Percentiles rank a stretch among this genome's conserved stretches.
phyloP scores from a whole-genome alignment of 64 coral and sea anemone genomes.

The Dendrophyllia cribrosa region DNA sequence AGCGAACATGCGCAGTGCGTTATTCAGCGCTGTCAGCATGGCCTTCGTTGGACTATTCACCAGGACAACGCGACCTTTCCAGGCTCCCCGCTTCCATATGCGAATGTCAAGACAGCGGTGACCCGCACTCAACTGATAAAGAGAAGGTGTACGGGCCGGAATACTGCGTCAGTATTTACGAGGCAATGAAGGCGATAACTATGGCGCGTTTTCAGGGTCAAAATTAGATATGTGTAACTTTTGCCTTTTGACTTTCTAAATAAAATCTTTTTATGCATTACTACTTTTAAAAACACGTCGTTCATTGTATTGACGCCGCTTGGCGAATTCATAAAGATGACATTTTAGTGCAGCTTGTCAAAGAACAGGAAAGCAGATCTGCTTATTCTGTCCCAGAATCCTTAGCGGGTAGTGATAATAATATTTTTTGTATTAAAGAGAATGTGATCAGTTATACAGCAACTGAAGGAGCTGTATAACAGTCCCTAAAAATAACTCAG shows the following conservation, averaged over 20 bases:
- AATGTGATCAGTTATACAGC: too few species aligned
- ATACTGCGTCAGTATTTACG: conserved; percentile 48
- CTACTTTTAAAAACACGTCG: too few species aligned
- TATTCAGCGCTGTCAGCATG: too few species aligned
- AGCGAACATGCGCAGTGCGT: too few species aligned
- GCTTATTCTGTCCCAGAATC: conserved; percentile 60
- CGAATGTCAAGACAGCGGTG: conserved; percentile 16
- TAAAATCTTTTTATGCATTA: too few species aligned
- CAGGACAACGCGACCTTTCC: conserved; percentile 65
- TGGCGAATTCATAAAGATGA: conserved; percentile 63
- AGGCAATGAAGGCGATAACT: conserved; percentile 61
- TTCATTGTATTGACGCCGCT: conserved; percentile 64
- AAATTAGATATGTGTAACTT: too few species aligned
- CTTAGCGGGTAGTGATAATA: background rate
- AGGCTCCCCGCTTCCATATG: conserved; percentile 39
- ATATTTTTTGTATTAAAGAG: too few species aligned
- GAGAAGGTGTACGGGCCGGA: conserved; percentile 48
- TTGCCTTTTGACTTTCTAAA: too few species aligned
- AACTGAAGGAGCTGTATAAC: too few species aligned
- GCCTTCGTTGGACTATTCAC: conserved; percentile 52
- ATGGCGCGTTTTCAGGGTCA: too few species aligned
- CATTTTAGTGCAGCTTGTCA: conserved; percentile 18
- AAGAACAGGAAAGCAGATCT: conserved; percentile 49
- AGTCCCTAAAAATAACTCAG: too few species aligned
- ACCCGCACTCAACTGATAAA: conserved; percentile 47